Evolutionary conservation across 1,140 invertebrate genomes (phyloP).

Genomic region (Zaprionus camerounensis): DNA sequence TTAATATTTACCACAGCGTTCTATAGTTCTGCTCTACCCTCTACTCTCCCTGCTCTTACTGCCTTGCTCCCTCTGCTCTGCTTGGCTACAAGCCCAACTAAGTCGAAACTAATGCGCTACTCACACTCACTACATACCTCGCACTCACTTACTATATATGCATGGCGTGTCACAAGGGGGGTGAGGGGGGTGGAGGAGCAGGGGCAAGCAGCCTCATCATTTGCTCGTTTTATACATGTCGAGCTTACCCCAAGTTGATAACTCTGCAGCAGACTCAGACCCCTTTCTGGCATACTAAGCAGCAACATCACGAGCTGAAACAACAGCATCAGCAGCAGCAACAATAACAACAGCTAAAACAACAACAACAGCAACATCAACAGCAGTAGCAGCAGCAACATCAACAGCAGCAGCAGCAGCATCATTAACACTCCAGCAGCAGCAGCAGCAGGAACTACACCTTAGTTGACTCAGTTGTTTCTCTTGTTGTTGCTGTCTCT

Average conservation of each 20-base stretch:
- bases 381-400: slow-evolving; percentile 33
- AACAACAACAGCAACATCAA: background rate
- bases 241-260: no score
- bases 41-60: no score
- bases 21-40: slow-evolving; percentile 14
- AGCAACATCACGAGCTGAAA: slow-evolving; percentile 31
- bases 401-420: slow-evolving; percentile 21
- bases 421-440: slow-evolving; percentile 43
- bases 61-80: slow-evolving; percentile 19
- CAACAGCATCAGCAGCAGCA: slow-evolving; percentile 50
- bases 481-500: background rate
- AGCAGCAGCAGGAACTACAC: slow-evolving; percentile 48
- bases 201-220: slow-evolving; percentile 57
- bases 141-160: slow-evolving; percentile 8
- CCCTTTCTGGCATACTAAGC: slow-evolving; percentile 70
- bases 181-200: background rate
- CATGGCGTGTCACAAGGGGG: slow-evolving; percentile 27
- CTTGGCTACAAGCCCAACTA: background rate
- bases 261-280: slow-evolving; percentile 16
- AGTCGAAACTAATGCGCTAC: slow-evolving; percentile 5
- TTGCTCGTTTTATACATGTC: slow-evolving; percentile 71
- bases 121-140: background rate
- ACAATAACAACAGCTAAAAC: slow-evolving; percentile 27
- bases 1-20: slow-evolving; percentile 20
- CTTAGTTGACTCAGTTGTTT: slow-evolving; percentile 34